Percentiles rank a stretch among this genome's conserved stretches.
These are phyloP conservation scores for Nothura maculosa DNA, from an alignment of 2,797 vertebrate species.

Conservation along the genomic window DNA sequence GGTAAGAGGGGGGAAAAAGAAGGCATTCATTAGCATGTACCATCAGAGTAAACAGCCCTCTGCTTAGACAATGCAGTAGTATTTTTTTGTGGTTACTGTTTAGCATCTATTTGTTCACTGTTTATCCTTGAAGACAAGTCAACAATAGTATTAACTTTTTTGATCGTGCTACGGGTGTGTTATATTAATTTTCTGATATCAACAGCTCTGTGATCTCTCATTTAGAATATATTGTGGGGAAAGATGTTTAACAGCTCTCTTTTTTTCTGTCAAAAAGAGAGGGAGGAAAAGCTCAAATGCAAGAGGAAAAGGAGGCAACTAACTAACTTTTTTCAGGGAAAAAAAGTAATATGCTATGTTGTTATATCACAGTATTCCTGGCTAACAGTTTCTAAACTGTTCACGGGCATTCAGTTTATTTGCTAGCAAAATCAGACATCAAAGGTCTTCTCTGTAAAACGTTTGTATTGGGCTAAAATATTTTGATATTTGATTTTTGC, in stretches of 20 bases:
- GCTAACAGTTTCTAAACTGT: neutral
- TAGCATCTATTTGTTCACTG: neutral
- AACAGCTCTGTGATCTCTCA: neutral
- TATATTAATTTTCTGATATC: conserved; percentile 1
- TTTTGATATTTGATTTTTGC: neutral
- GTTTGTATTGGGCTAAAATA: neutral
- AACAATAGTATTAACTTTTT: neutral
- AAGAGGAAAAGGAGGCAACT: rapidly evolving
- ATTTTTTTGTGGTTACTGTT: neutral
- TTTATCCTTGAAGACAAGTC: neutral
- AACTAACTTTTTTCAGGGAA: neutral
- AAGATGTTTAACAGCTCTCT: neutral
- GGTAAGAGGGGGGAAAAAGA: neutral
- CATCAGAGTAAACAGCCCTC: neutral
- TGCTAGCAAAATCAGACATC: neutral
- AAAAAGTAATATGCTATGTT: neutral
- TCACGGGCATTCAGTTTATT: neutral
- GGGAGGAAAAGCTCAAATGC: neutral
- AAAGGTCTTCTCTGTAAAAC: neutral
- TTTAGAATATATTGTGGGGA: neutral
- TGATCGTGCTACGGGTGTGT: neutral
- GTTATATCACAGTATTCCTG: neutral
- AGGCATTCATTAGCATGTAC: neutral
- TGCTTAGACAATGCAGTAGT: neutral
- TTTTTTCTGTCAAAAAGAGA: neutral